A percentile compares a stretch with the other conserved stretches of the same genome.
Conservation (phyloP, 1,140 invertebrate genomes). For the Pollicipes pollicipes region DNA sequence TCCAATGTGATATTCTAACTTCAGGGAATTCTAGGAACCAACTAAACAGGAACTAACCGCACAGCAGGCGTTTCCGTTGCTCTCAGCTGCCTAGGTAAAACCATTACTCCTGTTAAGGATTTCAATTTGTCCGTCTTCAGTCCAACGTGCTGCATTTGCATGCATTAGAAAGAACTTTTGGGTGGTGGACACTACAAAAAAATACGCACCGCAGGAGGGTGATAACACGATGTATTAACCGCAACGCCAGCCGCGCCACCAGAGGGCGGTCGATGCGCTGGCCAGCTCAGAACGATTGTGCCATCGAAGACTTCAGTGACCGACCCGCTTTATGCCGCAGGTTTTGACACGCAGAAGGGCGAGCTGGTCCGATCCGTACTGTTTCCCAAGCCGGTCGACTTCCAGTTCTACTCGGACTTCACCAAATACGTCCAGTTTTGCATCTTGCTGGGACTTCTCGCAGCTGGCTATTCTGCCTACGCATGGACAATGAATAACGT, state of each 20-base stretch:
- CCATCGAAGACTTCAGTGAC: too few species aligned
- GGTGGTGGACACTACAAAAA: too few species aligned
- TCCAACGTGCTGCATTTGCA: too few species aligned
- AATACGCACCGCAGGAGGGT: neutral
- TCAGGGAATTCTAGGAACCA: too few species aligned
- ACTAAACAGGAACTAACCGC: too few species aligned
- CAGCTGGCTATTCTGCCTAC: constrained; percentile 23
- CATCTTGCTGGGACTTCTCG: constrained; percentile 22
- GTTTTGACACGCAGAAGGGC: constrained; percentile 33
- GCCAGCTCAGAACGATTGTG: too few species aligned
- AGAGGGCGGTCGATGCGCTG: too few species aligned
- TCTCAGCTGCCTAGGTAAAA: neutral
- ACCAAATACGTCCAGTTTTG: constrained; percentile 29
- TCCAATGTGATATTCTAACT: too few species aligned
- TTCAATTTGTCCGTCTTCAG: too few species aligned
- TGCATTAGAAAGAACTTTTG: too few species aligned
- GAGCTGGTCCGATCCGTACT: constrained; percentile 33
- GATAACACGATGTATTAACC: constrained; percentile 6
- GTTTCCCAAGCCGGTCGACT: constrained; percentile 34
- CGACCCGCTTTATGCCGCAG: constrained; percentile 19
- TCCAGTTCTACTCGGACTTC: constrained; percentile 33
- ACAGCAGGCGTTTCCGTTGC: neutral
- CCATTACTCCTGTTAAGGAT: too few species aligned
- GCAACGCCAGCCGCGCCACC: too few species aligned
- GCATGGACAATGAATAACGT: constrained; percentile 22